Evolutionary conservation across 2,113 vertebrate species (phyloP).

Genomic region (Hippoglossus stenolepis): DNA sequence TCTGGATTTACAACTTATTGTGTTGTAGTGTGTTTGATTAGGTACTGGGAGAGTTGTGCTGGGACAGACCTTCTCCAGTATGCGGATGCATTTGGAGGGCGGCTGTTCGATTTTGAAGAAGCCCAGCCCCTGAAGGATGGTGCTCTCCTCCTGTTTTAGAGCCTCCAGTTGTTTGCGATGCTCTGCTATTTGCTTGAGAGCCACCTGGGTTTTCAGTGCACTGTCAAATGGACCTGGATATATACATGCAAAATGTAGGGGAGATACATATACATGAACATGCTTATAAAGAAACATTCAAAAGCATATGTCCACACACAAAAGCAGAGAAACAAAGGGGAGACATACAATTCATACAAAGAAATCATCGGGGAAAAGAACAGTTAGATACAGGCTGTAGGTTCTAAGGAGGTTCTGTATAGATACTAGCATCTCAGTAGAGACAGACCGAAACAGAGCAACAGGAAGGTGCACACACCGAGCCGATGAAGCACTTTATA

Average conservation of each 20-base stretch:
- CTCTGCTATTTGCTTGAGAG: constrained; percentile 40
- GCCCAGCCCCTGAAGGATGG: constrained; percentile 42
- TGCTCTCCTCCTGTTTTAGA: constrained; percentile 62
- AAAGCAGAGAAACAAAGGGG: not conserved
- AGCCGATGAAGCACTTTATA: not conserved
- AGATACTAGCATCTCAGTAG: not conserved
- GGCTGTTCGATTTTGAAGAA: constrained; percentile 63
- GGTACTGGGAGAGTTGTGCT: not conserved
- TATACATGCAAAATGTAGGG: not conserved
- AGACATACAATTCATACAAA: not conserved
- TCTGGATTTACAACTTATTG: too few relatives aligned
- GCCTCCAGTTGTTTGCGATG: constrained; percentile 48
- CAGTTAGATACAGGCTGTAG: too few relatives aligned
- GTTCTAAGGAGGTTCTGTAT: constrained; percentile 11
- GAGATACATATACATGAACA: not conserved
- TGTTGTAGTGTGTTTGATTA: not conserved
- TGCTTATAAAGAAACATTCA: not conserved
- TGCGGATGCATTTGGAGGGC: constrained; percentile 36
- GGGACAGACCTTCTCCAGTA: constrained; percentile 60
- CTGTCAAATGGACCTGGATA: constrained; percentile 69
- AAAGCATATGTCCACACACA: not conserved
- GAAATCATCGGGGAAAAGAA: too few relatives aligned
- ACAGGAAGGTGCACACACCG: not conserved
- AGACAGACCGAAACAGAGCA: not conserved
- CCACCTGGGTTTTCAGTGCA: constrained; percentile 14